Evolutionary conservation across 2,797 vertebrate species (phyloP).

Genomic region (Avahi laniger): DNA sequence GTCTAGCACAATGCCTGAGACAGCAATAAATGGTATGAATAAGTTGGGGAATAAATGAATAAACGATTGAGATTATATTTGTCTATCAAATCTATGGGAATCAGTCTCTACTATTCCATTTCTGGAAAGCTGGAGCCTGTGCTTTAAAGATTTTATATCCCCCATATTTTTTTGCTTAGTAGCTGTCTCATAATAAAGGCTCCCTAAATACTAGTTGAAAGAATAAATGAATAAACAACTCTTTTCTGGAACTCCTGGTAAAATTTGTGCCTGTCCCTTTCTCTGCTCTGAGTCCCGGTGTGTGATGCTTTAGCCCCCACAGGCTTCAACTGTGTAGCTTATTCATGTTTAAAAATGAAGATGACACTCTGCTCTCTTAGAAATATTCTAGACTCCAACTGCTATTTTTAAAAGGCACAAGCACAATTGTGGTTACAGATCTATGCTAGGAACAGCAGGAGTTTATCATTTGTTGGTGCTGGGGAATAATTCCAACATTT

Average conservation of each 20-base stretch:
- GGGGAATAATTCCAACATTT: conserved; percentile 44
- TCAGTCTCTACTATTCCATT: background rate
- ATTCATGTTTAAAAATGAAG: conserved; percentile 60
- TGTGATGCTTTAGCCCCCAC: background rate
- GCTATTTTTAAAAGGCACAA: conserved; percentile 60
- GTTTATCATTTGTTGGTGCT: conserved; percentile 55
- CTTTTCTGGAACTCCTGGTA: background rate
- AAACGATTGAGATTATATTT: background rate
- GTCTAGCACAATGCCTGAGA: background rate
- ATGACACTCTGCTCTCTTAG: conserved; percentile 44
- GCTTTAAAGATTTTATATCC: background rate
- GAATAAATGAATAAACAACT: background rate
- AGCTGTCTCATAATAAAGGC: background rate
- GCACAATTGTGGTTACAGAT: conserved; percentile 22
- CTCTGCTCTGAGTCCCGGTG: background rate
- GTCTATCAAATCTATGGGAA: background rate
- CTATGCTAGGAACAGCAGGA: conserved; percentile 19
- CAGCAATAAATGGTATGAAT: background rate
- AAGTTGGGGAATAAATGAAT: background rate
- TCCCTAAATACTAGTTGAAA: background rate
- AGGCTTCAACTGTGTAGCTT: background rate
- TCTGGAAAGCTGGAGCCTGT: background rate
- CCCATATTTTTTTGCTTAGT: background rate
- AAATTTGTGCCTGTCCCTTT: background rate
- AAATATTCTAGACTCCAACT: conserved; percentile 12